Evolutionary conservation across 2,797 vertebrate genomes (phyloP), one percentile per base, ranked within the genome.

Genomic region (Mallotus villosus): DNA sequence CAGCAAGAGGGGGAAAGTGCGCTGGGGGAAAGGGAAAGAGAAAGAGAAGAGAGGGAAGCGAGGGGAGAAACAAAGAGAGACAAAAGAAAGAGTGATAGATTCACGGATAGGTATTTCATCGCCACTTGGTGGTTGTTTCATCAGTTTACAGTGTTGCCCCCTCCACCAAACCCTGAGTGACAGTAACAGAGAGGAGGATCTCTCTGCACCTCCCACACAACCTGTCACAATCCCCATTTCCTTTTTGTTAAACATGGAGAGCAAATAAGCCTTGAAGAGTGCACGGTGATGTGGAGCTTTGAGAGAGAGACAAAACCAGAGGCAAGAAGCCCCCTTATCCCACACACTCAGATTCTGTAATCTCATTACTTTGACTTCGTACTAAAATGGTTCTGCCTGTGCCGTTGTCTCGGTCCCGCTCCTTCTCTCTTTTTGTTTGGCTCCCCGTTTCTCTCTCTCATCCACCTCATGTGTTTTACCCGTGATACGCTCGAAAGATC

Each of bases 291-390:
- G 75, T 80, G 72, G 72, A 53, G 59, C 60, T 73, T 74, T 75
- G 37, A 41, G 37, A 41, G 37, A 41, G 37, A 41, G 37, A 41
- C 37, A 41, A 11, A 41, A 11, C 7, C 7, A 41, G 37, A 41
- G 37, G 9, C 37, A 41, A 14, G 41, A 9, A 14, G 61, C 62
- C 49, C 49, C 71, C 80, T 79, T 78, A 82, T 85, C 72, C 63
- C 49, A 16, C 61, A n/a, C 70, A 76, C 73, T 79, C 78, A 74
- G 63, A 77, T 78, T 73, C 68, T 19, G 25, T 82, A 82, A 85
- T 82, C 83, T 68, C 73, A 74, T 85, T 76, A 60, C 77, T 77
- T 69, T 65, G 74, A 77, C 74, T 74, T 78, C 65, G 75, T 71
- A 75, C 32, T 76, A 73, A 71, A 76, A 84, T 71, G 55, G 25